These are phyloP conservation scores for Thrips palmi DNA, from an alignment of 1,140 invertebrate species.

Conservation along the genomic window DNA sequence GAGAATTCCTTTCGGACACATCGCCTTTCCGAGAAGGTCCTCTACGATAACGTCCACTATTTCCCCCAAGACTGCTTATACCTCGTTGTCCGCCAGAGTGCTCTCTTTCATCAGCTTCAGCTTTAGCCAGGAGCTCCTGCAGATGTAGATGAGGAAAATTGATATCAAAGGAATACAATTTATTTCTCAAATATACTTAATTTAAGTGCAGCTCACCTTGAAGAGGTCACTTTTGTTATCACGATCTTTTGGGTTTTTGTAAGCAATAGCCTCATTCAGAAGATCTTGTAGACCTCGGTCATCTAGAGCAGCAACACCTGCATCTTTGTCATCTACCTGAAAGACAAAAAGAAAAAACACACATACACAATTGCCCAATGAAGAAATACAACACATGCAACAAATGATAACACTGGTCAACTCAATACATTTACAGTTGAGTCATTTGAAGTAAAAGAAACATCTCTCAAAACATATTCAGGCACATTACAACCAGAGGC, in stretches of 20 bases:
- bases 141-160: slow-evolving; percentile 12
- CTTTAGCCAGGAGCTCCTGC: slow-evolving; percentile 35
- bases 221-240: slow-evolving; percentile 56
- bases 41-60: too few species aligned
- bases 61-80: not conserved
- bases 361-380: too few species aligned
- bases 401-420: too few species aligned
- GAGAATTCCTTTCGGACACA: too few species aligned
- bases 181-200: not conserved
- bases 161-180: not conserved
- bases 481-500: too few species aligned
- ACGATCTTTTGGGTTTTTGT: slow-evolving; percentile 55
- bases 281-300: slow-evolving; percentile 46
- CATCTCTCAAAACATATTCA: too few species aligned
- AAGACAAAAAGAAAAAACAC: slow-evolving; percentile 16
- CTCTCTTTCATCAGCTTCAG: slow-evolving; percentile 32
- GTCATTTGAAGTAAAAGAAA: too few species aligned
- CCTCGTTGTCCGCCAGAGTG: slow-evolving; percentile 8
- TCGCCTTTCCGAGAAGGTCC: too few species aligned
- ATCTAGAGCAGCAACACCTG: slow-evolving; percentile 38
- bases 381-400: too few species aligned
- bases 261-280: slow-evolving; percentile 54
- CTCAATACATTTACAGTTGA: too few species aligned
- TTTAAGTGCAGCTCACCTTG: slow-evolving; percentile 31
- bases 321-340: slow-evolving; percentile 30